phyloP scores from a whole-genome alignment of 2,797 vertebrate genomes.

The Holocentrus rufus region DNA sequence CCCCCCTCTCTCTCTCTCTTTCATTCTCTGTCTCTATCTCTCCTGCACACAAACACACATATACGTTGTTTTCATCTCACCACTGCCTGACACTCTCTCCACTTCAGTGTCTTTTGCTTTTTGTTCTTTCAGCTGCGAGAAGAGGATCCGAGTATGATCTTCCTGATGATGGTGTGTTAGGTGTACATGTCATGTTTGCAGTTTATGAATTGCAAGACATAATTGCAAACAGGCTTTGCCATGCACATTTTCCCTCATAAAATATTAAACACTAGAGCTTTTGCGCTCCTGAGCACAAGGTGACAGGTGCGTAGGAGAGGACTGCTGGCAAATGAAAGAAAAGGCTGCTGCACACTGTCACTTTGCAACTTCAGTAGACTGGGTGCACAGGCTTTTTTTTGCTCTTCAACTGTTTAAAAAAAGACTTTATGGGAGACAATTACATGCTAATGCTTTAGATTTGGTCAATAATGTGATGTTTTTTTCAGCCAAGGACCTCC shows the following conservation, averaged over 20 bases:
- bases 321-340: not conserved
- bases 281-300: not conserved
- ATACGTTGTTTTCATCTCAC: constrained; percentile 40
- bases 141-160: constrained; percentile 2
- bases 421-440: too few relatives aligned
- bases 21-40: constrained; percentile 25
- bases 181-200: not conserved
- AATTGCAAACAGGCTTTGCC: too few relatives aligned
- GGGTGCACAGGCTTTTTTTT: too few relatives aligned
- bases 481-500: too few relatives aligned
- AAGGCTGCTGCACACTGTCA: not conserved
- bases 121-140: constrained; percentile 7
- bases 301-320: not conserved
- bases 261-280: not conserved
- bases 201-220: not conserved
- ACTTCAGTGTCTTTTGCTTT: constrained; percentile 6
- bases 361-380: too few relatives aligned
- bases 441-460: too few relatives aligned
- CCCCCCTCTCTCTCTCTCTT: not conserved
- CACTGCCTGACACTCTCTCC: not conserved
- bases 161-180: not conserved
- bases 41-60: not conserved
- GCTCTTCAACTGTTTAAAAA: too few relatives aligned
- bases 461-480: too few relatives aligned
- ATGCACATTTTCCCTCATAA: too few relatives aligned